Conservation (phyloP, 2,888 invertebrate genomes). For the Ectemnius lituratus region DNA sequence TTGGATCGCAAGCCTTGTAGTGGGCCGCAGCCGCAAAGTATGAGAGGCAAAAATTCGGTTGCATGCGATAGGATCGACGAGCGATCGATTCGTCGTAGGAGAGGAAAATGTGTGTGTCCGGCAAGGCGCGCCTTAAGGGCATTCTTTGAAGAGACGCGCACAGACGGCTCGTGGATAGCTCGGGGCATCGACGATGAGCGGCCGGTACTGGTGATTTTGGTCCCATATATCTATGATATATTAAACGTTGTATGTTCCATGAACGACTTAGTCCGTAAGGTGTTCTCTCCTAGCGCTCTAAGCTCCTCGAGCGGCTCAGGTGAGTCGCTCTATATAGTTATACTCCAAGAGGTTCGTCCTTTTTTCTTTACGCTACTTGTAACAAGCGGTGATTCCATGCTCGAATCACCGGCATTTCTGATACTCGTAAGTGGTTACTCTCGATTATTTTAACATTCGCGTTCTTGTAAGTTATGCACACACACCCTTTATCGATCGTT, state of each 20-base stretch:
- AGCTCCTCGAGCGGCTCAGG: constrained; percentile 64
- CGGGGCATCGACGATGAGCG: constrained; percentile 50
- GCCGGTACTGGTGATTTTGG: constrained; percentile 86
- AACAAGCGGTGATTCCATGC: background rate
- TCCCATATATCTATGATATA: constrained; percentile 99
- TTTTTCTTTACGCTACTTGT: constrained; percentile 8
- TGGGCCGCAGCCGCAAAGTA: constrained; percentile 20
- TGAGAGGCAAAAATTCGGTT: constrained; percentile 42
- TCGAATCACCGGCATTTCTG: background rate
- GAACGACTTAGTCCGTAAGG: constrained; percentile 82
- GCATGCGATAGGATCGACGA: constrained; percentile 37
- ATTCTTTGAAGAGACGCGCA: constrained; percentile 28
- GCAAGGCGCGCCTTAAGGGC: background rate
- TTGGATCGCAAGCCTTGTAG: constrained; percentile 33
- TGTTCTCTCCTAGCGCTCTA: constrained; percentile 43
- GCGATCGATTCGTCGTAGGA: constrained; percentile 46
- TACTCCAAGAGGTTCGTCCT: constrained; percentile 50
- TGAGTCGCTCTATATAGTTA: constrained; percentile 65
- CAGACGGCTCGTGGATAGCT: constrained; percentile 49
- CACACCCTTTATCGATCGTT: constrained; percentile 16
- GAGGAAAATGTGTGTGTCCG: constrained; percentile 11
- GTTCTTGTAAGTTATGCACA: constrained; percentile 24
- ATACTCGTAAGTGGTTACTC: constrained; percentile 13
- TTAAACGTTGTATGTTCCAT: constrained; percentile 95
- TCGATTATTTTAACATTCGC: constrained; percentile 15